Evolutionary conservation across 1,140 invertebrate genomes (phyloP).

Genomic region (Zaprionus kolodkinae): DNA sequence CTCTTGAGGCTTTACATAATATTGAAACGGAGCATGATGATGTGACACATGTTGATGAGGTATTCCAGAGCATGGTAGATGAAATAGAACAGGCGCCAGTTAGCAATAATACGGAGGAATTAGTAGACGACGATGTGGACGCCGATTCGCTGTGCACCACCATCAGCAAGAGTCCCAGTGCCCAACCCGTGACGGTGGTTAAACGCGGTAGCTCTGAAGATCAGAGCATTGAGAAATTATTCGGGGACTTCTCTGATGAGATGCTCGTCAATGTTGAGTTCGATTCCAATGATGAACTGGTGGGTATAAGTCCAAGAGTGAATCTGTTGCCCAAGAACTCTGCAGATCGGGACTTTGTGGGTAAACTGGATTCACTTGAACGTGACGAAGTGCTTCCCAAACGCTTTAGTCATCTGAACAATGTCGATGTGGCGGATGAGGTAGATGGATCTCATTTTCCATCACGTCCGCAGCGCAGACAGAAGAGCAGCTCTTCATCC

Average conservation of each 20-base stretch:
- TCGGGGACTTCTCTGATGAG: constrained; percentile 73
- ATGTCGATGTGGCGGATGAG: constrained; percentile 22
- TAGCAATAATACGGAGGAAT: not conserved
- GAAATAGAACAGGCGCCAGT: constrained; percentile 43
- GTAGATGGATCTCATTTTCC: constrained; percentile 64
- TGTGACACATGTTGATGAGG: constrained; percentile 44
- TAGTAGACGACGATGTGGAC: constrained; percentile 54
- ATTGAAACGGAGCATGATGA: constrained; percentile 44
- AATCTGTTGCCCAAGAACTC: constrained; percentile 21
- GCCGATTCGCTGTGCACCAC: constrained; percentile 75
- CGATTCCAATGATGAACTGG: constrained; percentile 78
- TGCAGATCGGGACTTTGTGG: constrained; percentile 62
- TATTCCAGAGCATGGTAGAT: constrained; percentile 61
- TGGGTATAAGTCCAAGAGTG: constrained; percentile 61
- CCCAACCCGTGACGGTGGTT: constrained; percentile 67
- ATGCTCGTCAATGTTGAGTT: constrained; percentile 81
- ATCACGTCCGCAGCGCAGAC: constrained; percentile 62
- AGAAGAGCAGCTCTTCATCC: constrained; percentile 76
- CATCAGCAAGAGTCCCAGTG: constrained; percentile 81
- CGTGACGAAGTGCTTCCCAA: constrained; percentile 41
- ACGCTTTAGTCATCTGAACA: constrained; percentile 1
- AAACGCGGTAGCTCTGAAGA: constrained; percentile 76
- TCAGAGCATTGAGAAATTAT: constrained; percentile 80
- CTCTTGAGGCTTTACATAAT: constrained; percentile 38
- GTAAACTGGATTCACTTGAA: constrained; percentile 63